Evolutionary conservation across 2,797 vertebrate species (phyloP), one percentile per base, ranked within the genome.

Genomic region (Denticeps clupeoides): DNA sequence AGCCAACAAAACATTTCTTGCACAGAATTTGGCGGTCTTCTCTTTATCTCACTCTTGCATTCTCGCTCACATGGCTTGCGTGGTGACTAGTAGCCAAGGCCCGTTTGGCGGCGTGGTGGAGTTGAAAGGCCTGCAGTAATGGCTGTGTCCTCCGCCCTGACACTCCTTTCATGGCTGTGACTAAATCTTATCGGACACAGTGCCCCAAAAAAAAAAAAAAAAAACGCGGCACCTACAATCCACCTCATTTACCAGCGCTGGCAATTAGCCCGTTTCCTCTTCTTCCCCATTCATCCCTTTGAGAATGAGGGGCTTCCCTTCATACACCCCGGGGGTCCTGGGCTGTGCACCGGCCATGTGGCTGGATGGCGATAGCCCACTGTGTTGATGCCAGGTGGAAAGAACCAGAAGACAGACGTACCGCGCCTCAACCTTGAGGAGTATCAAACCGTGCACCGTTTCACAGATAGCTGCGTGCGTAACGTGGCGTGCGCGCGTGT

Each of bases 281-380:
- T 38, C 40, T 9, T 47, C 15, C 13, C 42, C 45, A 41, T 53
- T 35, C 51, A 62, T 55, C 47, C 55, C 57, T 67, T 64, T 63
- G 51, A 67, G 46, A 49, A 21, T 62, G 59, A 41, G 57, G 48
- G 52, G 55, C 62, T 53, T 64, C 53, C 55, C 58, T 60, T 61
- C 54, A 60, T 65, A 60, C 60, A 50, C 58, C 55, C 49, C 64
- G 62, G 63, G 55, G 61, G 63, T 58, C 63, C 58, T 45, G 68
- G 55, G 8, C 55, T 68, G 45, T 48, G 53, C 55, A 49, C 33
- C 37, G 51, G 55, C 51, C 59, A 57, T 45, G 28, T 51, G 53
- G 51, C 52, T 58, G 51, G 59, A 68, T 62, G 33, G 8, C 10
- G 64, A 60, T 59, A 57, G 57, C 56, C 49, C 58, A 35, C 49